Percentiles rank a stretch among this genome's conserved stretches.
Evolutionary conservation across 2,888 invertebrate genomes (phyloP).

Genomic region (Hirtodrosophila alboralis): DNA sequence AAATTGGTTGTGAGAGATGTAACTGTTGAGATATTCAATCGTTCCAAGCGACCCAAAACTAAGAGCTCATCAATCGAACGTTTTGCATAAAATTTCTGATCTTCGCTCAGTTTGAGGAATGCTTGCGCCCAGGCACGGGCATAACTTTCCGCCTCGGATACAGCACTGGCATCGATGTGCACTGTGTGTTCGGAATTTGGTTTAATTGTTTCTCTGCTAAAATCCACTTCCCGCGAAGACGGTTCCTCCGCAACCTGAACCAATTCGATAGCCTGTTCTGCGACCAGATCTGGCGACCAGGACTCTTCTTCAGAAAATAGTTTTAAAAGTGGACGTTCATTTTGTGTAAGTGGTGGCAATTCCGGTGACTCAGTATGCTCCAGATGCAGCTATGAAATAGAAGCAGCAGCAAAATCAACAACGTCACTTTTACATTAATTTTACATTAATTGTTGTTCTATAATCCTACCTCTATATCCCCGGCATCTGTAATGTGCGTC

Average conservation of each 20-base stretch:
- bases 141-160: slow-evolving; percentile 67
- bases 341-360: neutral
- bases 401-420: neutral
- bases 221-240: slow-evolving; percentile 24
- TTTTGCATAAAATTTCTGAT: slow-evolving; percentile 70
- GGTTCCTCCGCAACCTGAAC: slow-evolving; percentile 35
- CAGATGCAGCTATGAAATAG: neutral
- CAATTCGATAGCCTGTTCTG: slow-evolving; percentile 43
- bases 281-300: slow-evolving; percentile 35
- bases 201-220: slow-evolving; percentile 23
- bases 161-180: slow-evolving; percentile 51
- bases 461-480: slow-evolving; percentile 2
- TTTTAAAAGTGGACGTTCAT: slow-evolving; percentile 52
- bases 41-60: slow-evolving; percentile 58
- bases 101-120: slow-evolving; percentile 65
- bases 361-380: slow-evolving; percentile 21
- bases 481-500: neutral
- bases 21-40: slow-evolving; percentile 61
- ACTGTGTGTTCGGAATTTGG: slow-evolving; percentile 19
- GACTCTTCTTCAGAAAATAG: slow-evolving; percentile 59
- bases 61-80: slow-evolving; percentile 69
- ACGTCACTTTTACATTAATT: too few relatives aligned
- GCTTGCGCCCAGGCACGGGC: slow-evolving; percentile 68
- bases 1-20: slow-evolving; percentile 64
- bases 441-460: neutral